Evolutionary conservation across 2,888 invertebrate species (phyloP).

Genomic region (Molorchus minor): DNA sequence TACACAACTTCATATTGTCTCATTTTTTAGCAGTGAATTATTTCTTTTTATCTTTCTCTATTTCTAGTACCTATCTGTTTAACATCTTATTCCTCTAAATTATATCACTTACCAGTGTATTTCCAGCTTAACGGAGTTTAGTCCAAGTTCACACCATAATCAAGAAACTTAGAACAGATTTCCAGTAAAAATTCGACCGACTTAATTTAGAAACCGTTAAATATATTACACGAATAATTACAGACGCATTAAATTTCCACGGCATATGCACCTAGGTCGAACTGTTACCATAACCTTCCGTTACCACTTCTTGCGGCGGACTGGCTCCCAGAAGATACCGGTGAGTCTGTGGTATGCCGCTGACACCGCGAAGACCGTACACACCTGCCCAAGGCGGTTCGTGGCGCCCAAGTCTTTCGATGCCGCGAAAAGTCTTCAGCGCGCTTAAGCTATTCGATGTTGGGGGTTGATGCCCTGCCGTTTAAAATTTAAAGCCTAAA

Average conservation of each 20-base stretch:
- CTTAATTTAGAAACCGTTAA: neutral
- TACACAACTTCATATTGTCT: too few relatives aligned
- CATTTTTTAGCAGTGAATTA: too few relatives aligned
- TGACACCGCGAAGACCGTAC: conserved; percentile 25
- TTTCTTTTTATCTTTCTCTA: too few relatives aligned
- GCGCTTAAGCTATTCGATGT: neutral
- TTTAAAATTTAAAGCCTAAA: neutral
- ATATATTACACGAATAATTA: neutral
- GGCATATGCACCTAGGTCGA: neutral
- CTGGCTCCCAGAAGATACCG: conserved; percentile 36
- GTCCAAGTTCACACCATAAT: neutral
- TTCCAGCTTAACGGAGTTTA: neutral
- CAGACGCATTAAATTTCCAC: neutral
- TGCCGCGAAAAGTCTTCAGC: conserved; percentile 2
- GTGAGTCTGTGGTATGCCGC: conserved; percentile 31
- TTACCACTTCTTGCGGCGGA: conserved; percentile 43
- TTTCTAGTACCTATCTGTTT: too few relatives aligned
- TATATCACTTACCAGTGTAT: neutral
- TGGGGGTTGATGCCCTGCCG: too few relatives aligned
- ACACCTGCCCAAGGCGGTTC: conserved; percentile 32
- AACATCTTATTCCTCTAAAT: too few relatives aligned
- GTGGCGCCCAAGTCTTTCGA: conserved; percentile 10
- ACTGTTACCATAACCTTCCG: conserved; percentile 20
- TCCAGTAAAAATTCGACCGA: neutral
- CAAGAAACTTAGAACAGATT: neutral